phyloP scores from a whole-genome alignment of 2,888 invertebrate species.

The Caradrina clavipalpis region DNA sequence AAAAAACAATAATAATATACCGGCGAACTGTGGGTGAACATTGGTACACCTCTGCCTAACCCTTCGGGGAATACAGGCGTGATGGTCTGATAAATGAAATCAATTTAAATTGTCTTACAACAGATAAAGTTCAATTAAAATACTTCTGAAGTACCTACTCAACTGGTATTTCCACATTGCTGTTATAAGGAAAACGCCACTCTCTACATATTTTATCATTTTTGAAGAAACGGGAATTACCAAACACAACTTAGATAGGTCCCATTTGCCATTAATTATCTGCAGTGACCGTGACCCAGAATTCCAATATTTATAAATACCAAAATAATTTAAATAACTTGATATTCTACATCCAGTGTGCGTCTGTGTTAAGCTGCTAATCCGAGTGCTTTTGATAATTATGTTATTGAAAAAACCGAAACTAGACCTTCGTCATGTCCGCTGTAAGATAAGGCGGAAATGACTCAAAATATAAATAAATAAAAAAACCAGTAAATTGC shows the following conservation, averaged over 20 bases:
- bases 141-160: neutral
- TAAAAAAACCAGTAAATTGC: neutral
- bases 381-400: neutral
- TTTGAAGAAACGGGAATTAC: slow-evolving; percentile 7
- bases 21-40: no score
- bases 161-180: slow-evolving; percentile 18
- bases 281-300: slow-evolving; percentile 8
- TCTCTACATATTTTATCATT: neutral
- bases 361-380: slow-evolving; percentile 3
- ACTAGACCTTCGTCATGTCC: slow-evolving; percentile 27
- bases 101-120: neutral
- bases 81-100: no score
- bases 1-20: no score
- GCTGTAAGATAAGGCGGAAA: slow-evolving; percentile 24
- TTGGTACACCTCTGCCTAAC: no score
- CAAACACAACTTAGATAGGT: neutral
- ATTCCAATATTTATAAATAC: slow-evolving; percentile 1
- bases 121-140: neutral
- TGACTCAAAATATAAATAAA: neutral
- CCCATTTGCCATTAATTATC: neutral
- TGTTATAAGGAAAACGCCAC: slow-evolving; percentile 6
- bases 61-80: no score
- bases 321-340: slow-evolving; percentile 1
- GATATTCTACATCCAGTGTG: slow-evolving; percentile 3
- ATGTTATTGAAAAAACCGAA: neutral